Evolutionary conservation across 2,113 vertebrate genomes (phyloP).

Genomic region (Paramormyrops kingsleyae): DNA sequence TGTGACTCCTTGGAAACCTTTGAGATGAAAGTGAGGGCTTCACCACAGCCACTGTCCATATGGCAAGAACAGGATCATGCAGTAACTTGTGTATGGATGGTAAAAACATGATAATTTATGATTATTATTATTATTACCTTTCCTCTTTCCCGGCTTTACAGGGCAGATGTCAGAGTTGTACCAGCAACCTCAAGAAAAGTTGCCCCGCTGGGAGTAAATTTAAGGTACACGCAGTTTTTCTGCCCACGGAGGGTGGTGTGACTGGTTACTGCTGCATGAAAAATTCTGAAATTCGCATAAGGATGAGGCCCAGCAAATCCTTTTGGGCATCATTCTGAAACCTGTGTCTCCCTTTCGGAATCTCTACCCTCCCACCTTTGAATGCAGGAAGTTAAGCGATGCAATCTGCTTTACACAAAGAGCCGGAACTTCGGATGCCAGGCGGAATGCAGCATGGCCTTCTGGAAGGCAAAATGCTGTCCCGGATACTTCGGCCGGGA

Average conservation of each 20-base stretch:
- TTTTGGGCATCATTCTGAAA: not conserved
- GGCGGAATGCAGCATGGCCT: constrained; percentile 57
- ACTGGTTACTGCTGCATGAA: not conserved
- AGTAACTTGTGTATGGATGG: not conserved
- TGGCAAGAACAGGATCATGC: not conserved
- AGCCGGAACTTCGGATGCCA: constrained; percentile 61
- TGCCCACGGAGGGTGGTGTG: not conserved
- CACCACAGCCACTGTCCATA: not conserved
- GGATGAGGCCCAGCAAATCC: not conserved
- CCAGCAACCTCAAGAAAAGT: not conserved
- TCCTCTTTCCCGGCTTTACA: constrained; percentile 42
- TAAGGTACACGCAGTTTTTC: constrained; percentile 60
- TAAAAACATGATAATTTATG: not conserved
- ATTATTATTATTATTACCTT: not conserved
- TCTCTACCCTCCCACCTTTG: not conserved
- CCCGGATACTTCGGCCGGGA: constrained; percentile 76
- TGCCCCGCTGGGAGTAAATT: constrained; percentile 67
- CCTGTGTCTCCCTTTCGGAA: not conserved
- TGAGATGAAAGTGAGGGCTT: constrained; percentile 58
- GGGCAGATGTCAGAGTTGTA: constrained; percentile 69
- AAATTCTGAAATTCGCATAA: not conserved
- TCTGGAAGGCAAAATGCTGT: constrained; percentile 75
- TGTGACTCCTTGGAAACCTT: constrained; percentile 66
- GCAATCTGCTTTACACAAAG: constrained; percentile 44
- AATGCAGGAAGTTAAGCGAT: constrained; percentile 47